These are phyloP conservation scores for Tipula lateralis DNA, from an alignment of 2,888 invertebrate genomes.

Conservation along the genomic window DNA sequence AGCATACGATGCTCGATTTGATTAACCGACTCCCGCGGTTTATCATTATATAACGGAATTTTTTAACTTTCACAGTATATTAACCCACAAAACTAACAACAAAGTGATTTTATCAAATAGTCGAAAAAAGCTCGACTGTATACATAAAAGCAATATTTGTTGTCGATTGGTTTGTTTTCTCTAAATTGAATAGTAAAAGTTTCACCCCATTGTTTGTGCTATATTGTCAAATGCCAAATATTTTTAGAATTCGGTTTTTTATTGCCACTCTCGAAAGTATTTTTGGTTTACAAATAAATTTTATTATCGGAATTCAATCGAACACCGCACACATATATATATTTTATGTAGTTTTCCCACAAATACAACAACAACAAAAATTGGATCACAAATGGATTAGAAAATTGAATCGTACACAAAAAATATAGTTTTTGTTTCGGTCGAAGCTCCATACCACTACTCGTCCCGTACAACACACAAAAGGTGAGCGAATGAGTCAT, in stretches of 20 bases:
- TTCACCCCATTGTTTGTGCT: background rate
- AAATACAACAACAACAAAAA: background rate
- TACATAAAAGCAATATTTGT: background rate
- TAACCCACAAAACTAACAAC: background rate
- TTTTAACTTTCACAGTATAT: background rate
- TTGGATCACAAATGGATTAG: constrained; percentile 4
- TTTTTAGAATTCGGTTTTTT: background rate
- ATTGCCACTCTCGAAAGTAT: background rate
- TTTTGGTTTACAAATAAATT: background rate
- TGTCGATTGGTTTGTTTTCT: background rate
- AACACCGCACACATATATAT: background rate
- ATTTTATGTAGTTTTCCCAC: background rate
- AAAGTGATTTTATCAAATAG: background rate
- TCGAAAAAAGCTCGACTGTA: background rate
- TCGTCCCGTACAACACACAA: background rate
- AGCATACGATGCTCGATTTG: too few relatives aligned
- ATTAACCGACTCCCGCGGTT: too few relatives aligned
- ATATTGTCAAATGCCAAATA: background rate
- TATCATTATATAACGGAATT: background rate
- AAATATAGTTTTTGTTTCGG: background rate
- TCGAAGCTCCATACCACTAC: background rate
- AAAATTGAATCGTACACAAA: background rate
- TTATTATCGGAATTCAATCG: background rate
- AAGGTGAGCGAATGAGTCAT: background rate
- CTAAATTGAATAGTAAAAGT: background rate